Percentiles rank a stretch among this genome's conserved stretches.
Conservation (phyloP, 2,113 vertebrate genomes). For the Dunckerocampus dactyliophorus region DNA sequence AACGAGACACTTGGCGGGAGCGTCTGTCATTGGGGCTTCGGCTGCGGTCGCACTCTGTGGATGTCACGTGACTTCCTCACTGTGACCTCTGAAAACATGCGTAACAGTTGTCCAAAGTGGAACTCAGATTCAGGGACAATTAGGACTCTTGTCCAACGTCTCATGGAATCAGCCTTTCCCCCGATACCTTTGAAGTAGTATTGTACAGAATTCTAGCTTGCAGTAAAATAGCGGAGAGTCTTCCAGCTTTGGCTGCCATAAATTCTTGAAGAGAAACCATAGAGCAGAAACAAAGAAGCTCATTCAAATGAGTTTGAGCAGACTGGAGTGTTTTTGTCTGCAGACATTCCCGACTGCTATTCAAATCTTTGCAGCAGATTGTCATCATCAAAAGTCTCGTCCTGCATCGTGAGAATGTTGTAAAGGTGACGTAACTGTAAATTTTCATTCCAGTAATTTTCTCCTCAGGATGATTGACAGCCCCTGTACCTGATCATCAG, state of each 20-base stretch:
- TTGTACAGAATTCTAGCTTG: not conserved
- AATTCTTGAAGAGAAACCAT: constrained; percentile 4
- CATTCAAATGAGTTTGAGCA: constrained; percentile 8
- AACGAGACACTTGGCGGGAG: constrained; percentile 45
- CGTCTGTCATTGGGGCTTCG: constrained; percentile 60
- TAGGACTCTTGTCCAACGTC: too few species aligned
- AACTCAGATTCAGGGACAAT: not conserved
- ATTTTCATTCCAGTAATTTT: not conserved
- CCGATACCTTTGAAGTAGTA: too few species aligned
- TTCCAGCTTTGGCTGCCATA: constrained; percentile 17
- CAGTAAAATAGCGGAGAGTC: constrained; percentile 4
- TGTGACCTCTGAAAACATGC: constrained; percentile 27
- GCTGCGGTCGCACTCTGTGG: constrained; percentile 51
- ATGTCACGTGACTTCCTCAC: constrained; percentile 49
- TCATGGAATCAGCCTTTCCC: too few species aligned
- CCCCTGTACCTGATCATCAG: constrained; percentile 47
- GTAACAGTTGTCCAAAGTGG: not conserved
- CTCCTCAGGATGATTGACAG: constrained; percentile 65
- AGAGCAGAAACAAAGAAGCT: constrained; percentile 16
- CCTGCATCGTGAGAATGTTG: too few species aligned
- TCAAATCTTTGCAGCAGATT: not conserved
- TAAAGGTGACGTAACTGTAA: too few species aligned
- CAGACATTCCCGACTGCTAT: constrained; percentile 11
- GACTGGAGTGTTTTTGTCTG: not conserved
- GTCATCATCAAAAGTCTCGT: too few species aligned